These are phyloP conservation scores for Amia ocellicauda DNA, from an alignment of 2,113 vertebrate genomes.

Conservation along the genomic window DNA sequence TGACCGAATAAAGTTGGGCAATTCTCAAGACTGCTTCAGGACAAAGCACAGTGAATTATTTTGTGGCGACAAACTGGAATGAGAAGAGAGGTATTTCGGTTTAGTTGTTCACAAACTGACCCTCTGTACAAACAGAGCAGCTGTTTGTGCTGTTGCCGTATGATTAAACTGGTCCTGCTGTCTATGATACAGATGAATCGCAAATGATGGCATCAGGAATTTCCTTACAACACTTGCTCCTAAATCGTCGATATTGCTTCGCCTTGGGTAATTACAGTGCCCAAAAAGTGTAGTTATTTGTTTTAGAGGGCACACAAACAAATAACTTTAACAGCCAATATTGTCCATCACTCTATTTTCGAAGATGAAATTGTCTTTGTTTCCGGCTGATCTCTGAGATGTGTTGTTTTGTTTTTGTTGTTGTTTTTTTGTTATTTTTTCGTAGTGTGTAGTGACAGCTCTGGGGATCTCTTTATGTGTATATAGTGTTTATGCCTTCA, in stretches of 20 bases:
- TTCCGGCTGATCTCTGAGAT: conserved; percentile 13
- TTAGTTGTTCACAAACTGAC: too few species aligned
- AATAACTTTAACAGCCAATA: conserved; percentile 11
- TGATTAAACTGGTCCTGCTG: too few species aligned
- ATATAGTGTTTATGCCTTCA: conserved; percentile 40
- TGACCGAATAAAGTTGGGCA: too few species aligned
- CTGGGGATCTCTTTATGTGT: conserved; percentile 36
- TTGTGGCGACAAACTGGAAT: too few species aligned
- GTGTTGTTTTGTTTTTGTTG: conserved; percentile 24
- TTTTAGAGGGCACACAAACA: background rate
- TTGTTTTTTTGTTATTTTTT: conserved; percentile 15
- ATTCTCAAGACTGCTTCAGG: too few species aligned
- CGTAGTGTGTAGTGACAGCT: conserved; percentile 29
- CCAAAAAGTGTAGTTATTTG: conserved; percentile 14
- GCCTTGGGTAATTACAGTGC: background rate
- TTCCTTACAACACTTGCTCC: too few species aligned
- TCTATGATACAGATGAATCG: too few species aligned
- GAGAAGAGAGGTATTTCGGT: too few species aligned
- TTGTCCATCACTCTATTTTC: conserved; percentile 29
- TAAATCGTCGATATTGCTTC: background rate
- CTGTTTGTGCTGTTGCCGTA: too few species aligned
- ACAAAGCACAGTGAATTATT: too few species aligned
- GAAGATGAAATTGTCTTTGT: conserved; percentile 25
- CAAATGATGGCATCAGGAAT: too few species aligned
- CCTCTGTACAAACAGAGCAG: too few species aligned